Evolutionary conservation across 1,140 invertebrate genomes (phyloP), one percentile per base, ranked within the genome.

Genomic region (Reticulitermes speratus): DNA sequence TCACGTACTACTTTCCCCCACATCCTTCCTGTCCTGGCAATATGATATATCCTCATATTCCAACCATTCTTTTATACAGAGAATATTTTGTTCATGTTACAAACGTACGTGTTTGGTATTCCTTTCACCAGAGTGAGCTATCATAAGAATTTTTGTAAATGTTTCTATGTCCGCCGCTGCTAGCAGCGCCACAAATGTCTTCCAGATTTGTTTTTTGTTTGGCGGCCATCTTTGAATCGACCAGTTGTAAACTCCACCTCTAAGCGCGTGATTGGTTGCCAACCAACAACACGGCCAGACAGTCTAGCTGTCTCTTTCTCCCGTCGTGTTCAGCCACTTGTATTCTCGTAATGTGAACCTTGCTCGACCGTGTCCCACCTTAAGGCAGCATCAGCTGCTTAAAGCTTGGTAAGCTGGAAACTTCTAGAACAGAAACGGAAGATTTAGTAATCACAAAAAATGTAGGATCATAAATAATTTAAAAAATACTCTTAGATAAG

Each of bases 221-320:
- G n/a, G 65, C 65, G 65, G 65, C 65, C 65, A 75, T 75, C 65
- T 75, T 75, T 75, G 65, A 75, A 75, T 75, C 65, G 65, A 75
- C n/a, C 65, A 0, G n/a, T 12, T 16, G 25, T 75, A 75, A 25
- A 75, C 65, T 75, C 65, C 65, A 30, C 65, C 65, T 75, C 65
- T 75, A 30, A 12, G n/a, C 25, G n/a, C n/a, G 65, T 8, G 65
- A 75, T 75, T 75, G 65, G 65, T 3, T 30, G 65, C 7, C 7
- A 30, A 25, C 7, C 25, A 75, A 75, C n/a, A 25, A 75, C 7
- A 75, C 16, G 65, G 25, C 65, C 25, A 75, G 65, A n/a, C 65
- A 14, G 8, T 25, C 25, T 75, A 75, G 25, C 65, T 75, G 65
- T 75, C 65, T 75, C 65, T 25, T 25, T 75, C 65, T 75, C 65